Evolutionary conservation across 2,113 vertebrate species (phyloP).

Genomic region (Daubentonia madagascariensis): DNA sequence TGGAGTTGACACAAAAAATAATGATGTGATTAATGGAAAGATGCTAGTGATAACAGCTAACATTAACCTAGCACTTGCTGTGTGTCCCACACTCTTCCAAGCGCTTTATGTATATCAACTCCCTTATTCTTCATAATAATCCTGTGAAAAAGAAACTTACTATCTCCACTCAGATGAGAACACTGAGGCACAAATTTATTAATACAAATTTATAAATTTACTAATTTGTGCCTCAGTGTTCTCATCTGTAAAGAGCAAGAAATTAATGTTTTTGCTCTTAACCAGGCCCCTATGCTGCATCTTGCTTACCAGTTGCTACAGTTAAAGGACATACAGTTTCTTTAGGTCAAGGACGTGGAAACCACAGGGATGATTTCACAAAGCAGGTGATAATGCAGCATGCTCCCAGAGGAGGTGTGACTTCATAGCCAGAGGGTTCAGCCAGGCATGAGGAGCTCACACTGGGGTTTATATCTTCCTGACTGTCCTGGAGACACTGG

Average conservation of each 20-base stretch:
- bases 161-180: neutral
- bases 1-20: neutral
- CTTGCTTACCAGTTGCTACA: neutral
- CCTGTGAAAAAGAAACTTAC: neutral
- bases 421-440: neutral
- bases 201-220: too few species aligned
- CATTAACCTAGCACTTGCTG: neutral
- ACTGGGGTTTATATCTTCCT: neutral
- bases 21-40: neutral
- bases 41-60: neutral
- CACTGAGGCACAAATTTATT: neutral
- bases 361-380: slow-evolving; percentile 12
- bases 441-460: neutral
- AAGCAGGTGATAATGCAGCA: neutral
- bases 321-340: neutral
- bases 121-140: neutral
- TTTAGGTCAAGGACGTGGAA: slow-evolving; percentile 34
- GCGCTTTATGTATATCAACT: neutral
- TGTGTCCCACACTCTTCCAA: neutral
- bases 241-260: neutral
- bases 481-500: neutral
- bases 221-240: neutral
- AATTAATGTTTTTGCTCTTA: neutral
- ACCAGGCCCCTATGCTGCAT: neutral
- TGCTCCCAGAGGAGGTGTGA: neutral